These are phyloP conservation scores for Drosophila rhopaloa DNA, from an alignment of 1,140 invertebrate genomes.

Conservation along the genomic window DNA sequence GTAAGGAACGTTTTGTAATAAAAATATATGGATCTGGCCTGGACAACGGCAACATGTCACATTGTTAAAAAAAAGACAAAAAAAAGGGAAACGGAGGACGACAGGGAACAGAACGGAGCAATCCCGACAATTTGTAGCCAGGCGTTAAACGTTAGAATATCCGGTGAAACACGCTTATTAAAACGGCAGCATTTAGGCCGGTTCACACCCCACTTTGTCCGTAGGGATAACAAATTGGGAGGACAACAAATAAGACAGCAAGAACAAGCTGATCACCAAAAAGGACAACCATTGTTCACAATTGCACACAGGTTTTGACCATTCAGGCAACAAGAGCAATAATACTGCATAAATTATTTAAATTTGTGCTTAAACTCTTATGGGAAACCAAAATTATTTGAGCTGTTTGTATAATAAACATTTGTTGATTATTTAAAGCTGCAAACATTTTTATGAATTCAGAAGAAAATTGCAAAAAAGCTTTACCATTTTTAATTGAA, in stretches of 20 bases:
- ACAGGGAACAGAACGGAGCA: slow-evolving; percentile 14
- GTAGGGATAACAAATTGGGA: slow-evolving; percentile 39
- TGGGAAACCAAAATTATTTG: background rate
- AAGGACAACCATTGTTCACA: slow-evolving; percentile 11
- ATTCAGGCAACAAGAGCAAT: background rate
- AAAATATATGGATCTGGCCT: slow-evolving; percentile 58
- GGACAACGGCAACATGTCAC: slow-evolving; percentile 58
- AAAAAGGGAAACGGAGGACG: slow-evolving; percentile 17
- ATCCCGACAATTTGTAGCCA: slow-evolving; percentile 51
- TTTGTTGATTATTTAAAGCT: too few species aligned
- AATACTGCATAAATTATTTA: slow-evolving; percentile 5
- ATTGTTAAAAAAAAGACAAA: slow-evolving; percentile 23
- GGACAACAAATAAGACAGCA: slow-evolving; percentile 20
- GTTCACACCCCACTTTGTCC: slow-evolving; percentile 24
- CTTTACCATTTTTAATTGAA: background rate
- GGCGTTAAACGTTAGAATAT: slow-evolving; percentile 42
- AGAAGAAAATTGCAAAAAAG: background rate
- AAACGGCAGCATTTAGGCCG: slow-evolving; percentile 40
- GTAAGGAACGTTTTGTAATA: slow-evolving; percentile 55
- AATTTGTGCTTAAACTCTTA: background rate
- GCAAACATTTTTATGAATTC: background rate
- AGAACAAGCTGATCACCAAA: slow-evolving; percentile 17
- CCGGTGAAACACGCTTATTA: slow-evolving; percentile 31
- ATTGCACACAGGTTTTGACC: slow-evolving; percentile 4
- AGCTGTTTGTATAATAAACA: background rate